These are phyloP conservation scores for Trisateles emortualis DNA, from an alignment of 2,888 invertebrate genomes.

Conservation along the genomic window DNA sequence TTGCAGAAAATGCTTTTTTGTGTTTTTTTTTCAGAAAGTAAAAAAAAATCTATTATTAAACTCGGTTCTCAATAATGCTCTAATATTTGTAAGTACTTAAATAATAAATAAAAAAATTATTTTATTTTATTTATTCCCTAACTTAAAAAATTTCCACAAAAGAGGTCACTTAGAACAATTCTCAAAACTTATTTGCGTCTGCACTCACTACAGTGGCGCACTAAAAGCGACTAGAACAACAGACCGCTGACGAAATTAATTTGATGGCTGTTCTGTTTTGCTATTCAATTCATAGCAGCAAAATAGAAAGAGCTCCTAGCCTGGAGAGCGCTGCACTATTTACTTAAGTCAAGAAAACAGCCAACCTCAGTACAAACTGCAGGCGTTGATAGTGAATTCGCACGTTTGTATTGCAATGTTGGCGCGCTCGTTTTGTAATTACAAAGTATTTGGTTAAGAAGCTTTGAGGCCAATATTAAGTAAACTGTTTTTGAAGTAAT, in stretches of 20 bases:
- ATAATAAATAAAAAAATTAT: no score
- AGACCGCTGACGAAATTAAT: conserved; percentile 40
- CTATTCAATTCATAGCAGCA: conserved; percentile 43
- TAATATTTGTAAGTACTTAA: no score
- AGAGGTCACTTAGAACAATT: not conserved
- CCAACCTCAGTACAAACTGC: conserved; percentile 45
- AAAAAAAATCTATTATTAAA: no score
- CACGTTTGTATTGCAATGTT: conserved; percentile 38
- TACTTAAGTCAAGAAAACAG: conserved; percentile 47
- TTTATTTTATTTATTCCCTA: no score
- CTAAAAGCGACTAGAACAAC: conserved; percentile 24
- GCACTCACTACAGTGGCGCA: conserved; percentile 16
- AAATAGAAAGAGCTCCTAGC: conserved; percentile 39
- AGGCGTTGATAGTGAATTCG: conserved; percentile 48
- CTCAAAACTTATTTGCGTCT: conserved; percentile 16
- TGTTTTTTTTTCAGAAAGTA: no score
- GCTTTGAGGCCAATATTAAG: conserved; percentile 20
- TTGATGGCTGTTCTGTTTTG: conserved; percentile 42
- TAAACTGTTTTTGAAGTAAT: no score
- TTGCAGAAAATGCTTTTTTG: no score
- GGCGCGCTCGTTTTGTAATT: conserved; percentile 33
- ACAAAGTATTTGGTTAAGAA: conserved; percentile 14
- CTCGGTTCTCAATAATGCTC: no score
- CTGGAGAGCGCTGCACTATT: conserved; percentile 42
- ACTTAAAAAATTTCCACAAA: not conserved